Base-by-base conservation (phyloP, 2,888 invertebrate species). In the Junonia oenone region DNA sequence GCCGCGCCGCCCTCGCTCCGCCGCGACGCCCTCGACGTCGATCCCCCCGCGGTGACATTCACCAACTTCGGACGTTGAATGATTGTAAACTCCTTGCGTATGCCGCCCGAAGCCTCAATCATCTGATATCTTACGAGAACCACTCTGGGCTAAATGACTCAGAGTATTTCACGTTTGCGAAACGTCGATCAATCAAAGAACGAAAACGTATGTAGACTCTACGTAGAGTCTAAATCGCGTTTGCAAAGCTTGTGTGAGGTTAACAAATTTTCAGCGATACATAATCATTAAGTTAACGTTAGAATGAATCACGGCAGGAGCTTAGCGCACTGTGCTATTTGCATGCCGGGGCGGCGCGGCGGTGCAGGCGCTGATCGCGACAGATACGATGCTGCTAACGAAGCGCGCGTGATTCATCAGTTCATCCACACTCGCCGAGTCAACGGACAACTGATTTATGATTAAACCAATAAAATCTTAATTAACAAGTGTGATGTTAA, bases 61-160 rank as follows among this genome's bases (percentile, higher is more conserved):
- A 78, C 76, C 77, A 75, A 72, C 67, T 74, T 72, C 65, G 69
- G 68, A 63, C 69, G 73, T 69, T 77, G 72, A 76, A 81, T 80
- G 79, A 77, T 81, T 75, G 74, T 69, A 66, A 40, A 68, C 61
- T 66, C 62, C 57, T 55, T 13, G 49, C 48, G 45, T 47, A 33
- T 45, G 33, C 27, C 17, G 29, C 13, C 45, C 19, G 43, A 46
- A 29, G 46, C 29, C 46, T 22, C 27, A 14, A 17, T 40, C 43
- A 43, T 38, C 43, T 43, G 43, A 43, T 13, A 13, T 26, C 26
- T 43, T 26, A 26, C 43, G 13, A 43, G 43, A 13, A 13, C 22
- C 43, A 13, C n/a, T 43, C 26, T 2, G 22, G 14, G 13, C 22
- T 26, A 26, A 43, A 26, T 17, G 6, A 26, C 13, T 22, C 5